Base-by-base conservation (phyloP, 2,113 vertebrate genomes). In the Petrocephalus zakoni region DNA sequence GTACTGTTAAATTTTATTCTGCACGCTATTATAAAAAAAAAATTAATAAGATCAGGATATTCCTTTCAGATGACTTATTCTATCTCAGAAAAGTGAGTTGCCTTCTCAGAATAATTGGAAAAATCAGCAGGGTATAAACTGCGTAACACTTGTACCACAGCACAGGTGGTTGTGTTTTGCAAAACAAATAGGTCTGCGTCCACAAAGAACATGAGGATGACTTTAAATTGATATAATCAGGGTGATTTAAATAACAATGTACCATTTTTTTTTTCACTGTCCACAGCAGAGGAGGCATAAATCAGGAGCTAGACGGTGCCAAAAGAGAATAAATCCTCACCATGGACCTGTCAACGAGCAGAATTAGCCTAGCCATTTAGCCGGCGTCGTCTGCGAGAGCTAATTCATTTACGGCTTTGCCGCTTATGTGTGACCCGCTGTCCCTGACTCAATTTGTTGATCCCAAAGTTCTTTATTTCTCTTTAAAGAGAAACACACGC, bases 391-490 rank as follows among this genome's bases (percentile, higher is more conserved):
- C 87, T 46, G 37, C 13, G 34, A n/a, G 29, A 56, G 75, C 72
- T 83, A 82, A 83, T 88, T 19, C 53, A 88, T 88, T 88, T 88
- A 88, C 19, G 5, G 68, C 51, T 88, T 46, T 58, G 11, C 37
- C 15, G 37, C 42, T 21, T 21, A 51, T 52, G 52, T 83, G 37
- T 46, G 87, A 83, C 72, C 72, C 15, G n/a, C 34, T 47, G 72
- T 52, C 52, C 51, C 11, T 56, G 52, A n/a, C 75, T 47, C 53
- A 58, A 34, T 56, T 51, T 47, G 75, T 29, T 82, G 72, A 83
- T 82, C 34, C 75, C 47, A 81, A 58, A 81, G 34, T 55, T 34
- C 49, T 58, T 22, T 42, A 82, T 58, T 82, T 83, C 75, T 53
- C 72, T 37, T 46, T 46, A 56, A 46, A 58, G 51, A 51, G 53